Evolutionary conservation across 2,888 invertebrate genomes (phyloP).

Genomic region (Cistogaster globosa): DNA sequence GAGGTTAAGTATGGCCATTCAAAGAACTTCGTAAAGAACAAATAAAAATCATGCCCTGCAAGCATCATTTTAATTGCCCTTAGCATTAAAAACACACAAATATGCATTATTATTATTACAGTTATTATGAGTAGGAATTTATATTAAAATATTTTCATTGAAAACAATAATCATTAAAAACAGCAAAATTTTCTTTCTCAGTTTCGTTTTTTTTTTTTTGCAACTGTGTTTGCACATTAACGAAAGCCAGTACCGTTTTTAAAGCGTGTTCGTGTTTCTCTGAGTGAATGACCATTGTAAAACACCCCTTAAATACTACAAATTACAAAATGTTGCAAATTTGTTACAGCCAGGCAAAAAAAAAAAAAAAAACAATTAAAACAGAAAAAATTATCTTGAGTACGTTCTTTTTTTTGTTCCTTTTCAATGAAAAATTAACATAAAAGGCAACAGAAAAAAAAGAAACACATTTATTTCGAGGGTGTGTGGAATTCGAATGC

Average conservation of each 20-base stretch:
- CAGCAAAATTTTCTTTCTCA: constrained; percentile 13
- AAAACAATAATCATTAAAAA: constrained; percentile 59
- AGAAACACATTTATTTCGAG: not conserved
- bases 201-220: not conserved
- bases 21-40: constrained; percentile 11
- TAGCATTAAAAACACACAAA: constrained; percentile 49
- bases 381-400: constrained; percentile 29
- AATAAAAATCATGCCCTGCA: constrained; percentile 31
- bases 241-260: constrained; percentile 13
- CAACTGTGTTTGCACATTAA: constrained; percentile 30
- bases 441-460: constrained; percentile 10
- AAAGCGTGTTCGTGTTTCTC: constrained; percentile 1
- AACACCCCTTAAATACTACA: constrained; percentile 31
- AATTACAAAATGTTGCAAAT: constrained; percentile 54
- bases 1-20: constrained; percentile 49
- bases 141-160: constrained; percentile 33
- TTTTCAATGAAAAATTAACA: constrained; percentile 47
- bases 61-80: constrained; percentile 50
- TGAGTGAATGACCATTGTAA: constrained; percentile 35
- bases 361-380: constrained; percentile 32
- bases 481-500: constrained; percentile 36
- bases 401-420: constrained; percentile 5
- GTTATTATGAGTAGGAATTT: constrained; percentile 27
- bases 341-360: constrained; percentile 6
- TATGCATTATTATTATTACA: constrained; percentile 8